Evolutionary conservation across 2,797 vertebrate genomes (phyloP), one percentile per base, ranked within the genome.

Genomic region (Pseudochromis fuscus): DNA sequence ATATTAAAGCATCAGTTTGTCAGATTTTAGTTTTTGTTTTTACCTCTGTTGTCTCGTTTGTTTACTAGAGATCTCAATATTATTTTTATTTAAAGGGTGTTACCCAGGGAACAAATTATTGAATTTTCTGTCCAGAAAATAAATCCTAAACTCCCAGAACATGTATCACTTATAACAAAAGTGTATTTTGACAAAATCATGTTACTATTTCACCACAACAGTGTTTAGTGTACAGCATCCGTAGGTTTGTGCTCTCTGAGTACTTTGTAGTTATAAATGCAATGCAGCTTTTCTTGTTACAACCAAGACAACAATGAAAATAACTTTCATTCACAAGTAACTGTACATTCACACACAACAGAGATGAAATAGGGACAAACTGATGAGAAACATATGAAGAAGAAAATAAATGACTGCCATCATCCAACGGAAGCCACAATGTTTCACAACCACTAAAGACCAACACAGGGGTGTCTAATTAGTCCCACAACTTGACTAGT

Each of bases 401-500:
- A 40, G 45, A 65, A 15, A 51, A 55, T 13, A 66, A 59, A 52
- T 66, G 46, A 78, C 46, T 73, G 38, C 24, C 72, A 58, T 28
- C 74, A 67, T 69, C 37, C 35, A 45, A 25, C 18, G 12, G 1
- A 53, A 72, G 18, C 78, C 67, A 48, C 62, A 73, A 35, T 67
- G 70, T 81, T 87, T 82, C 76, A 53, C 37, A 82, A 81, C 59
- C 56, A 67, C 66, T 55, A 40, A 69, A 71, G 42, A 42, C 45
- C 53, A 74, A 75, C 65, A 25, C 27, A 4, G 40, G 49, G 56
- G 64, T 31, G 72, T 60, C 67, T 75, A 67, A 83, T 81, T 67
- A 60, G 27, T 37, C 35, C 72, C 79, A 67, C 46, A 61, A 72
- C 77, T 55, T 77, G 65, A 38, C 18, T 49, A 49, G 70, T 67